These are phyloP conservation scores for Cylas formicarius DNA, from an alignment of 1,140 invertebrate genomes.

Conservation along the genomic window DNA sequence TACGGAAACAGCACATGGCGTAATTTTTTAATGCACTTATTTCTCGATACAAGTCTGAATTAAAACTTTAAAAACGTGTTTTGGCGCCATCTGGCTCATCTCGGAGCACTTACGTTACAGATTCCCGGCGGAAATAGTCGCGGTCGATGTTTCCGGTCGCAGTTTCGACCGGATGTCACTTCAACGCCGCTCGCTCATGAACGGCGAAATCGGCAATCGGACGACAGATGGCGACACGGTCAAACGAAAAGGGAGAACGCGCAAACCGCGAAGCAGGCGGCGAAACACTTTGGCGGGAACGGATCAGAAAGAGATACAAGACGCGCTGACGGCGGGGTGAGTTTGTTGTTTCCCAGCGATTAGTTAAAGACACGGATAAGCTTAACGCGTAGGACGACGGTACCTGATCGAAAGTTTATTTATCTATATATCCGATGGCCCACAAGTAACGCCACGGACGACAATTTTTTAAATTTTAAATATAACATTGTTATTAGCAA, in stretches of 20 bases:
- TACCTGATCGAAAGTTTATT: too few relatives aligned
- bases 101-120: conserved; percentile 42
- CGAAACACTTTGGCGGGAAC: conserved; percentile 84
- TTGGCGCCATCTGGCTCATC: neutral
- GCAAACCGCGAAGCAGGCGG: conserved; percentile 69
- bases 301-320: conserved; percentile 77
- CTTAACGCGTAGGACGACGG: too few relatives aligned
- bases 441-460: too few relatives aligned
- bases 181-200: conserved; percentile 69
- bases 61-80: too few relatives aligned
- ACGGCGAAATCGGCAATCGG: conserved; percentile 41
- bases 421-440: too few relatives aligned
- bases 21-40: neutral
- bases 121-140: conserved; percentile 79
- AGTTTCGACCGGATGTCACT: conserved; percentile 81
- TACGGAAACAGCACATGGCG: conserved; percentile 36
- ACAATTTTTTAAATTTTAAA: too few relatives aligned
- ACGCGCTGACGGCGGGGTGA: conserved; percentile 65
- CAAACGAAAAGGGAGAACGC: conserved; percentile 61
- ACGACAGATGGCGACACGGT: conserved; percentile 46
- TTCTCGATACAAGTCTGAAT: neutral
- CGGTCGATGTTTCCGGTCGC: conserved; percentile 77
- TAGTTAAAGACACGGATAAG: too few relatives aligned
- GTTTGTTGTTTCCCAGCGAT: too few relatives aligned
- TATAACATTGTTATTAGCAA: too few relatives aligned